A percentile compares a stretch with the other conserved stretches of the same genome.
Conservation (phyloP, 2,888 invertebrate genomes). For the Sphaerophoria rueppellii region DNA sequence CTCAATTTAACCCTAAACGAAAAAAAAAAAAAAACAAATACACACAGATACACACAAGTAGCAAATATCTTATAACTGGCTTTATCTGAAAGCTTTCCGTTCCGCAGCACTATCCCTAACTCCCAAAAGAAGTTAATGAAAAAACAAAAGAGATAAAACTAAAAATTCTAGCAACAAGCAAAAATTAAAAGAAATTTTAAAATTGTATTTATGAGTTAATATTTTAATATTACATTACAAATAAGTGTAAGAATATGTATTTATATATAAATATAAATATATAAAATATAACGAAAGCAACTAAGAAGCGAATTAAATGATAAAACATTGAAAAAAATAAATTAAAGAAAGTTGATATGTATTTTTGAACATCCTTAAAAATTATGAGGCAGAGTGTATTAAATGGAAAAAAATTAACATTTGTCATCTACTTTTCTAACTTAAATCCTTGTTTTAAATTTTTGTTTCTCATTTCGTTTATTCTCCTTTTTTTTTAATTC, state of each 20-base stretch:
- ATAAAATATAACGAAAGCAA: conserved; percentile 67
- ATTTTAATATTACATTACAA: conserved; percentile 66
- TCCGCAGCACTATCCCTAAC: not conserved
- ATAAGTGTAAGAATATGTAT: conserved; percentile 70
- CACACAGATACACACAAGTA: not conserved
- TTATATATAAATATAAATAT: conserved; percentile 69
- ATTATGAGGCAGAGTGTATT: not conserved
- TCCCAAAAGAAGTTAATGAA: conserved; percentile 39
- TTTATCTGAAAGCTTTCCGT: conserved; percentile 38
- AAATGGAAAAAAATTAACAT: not conserved
- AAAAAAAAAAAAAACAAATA: too few relatives aligned
- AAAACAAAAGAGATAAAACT: conserved; percentile 22
- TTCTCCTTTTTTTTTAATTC: not conserved
- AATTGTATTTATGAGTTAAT: conserved; percentile 73
- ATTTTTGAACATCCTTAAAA: conserved; percentile 41
- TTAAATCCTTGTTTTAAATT: not conserved
- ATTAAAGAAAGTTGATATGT: conserved; percentile 31
- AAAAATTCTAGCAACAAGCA: conserved; percentile 32
- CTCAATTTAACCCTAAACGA: too few relatives aligned
- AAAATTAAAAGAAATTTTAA: conserved; percentile 42
- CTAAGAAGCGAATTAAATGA: conserved; percentile 68
- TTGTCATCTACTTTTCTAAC: conserved; percentile 9
- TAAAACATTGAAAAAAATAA: conserved; percentile 55
- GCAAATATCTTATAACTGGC: conserved; percentile 26
- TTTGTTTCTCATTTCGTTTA: not conserved